Conservation (phyloP, 2,797 vertebrate genomes). For the Remorina albescens region DNA sequence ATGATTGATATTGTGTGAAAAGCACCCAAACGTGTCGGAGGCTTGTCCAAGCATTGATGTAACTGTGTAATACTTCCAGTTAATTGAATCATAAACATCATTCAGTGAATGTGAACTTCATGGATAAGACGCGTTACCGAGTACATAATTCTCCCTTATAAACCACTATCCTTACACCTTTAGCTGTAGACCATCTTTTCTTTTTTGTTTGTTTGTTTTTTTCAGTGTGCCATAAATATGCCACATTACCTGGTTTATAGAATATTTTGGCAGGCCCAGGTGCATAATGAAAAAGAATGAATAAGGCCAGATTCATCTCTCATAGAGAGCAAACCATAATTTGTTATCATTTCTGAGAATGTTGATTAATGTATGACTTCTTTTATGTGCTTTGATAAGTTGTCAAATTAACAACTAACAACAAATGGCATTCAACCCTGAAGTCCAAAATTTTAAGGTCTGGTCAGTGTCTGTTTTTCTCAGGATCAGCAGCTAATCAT, state of each 20-base stretch:
- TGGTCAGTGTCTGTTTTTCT: not conserved
- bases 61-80: not conserved
- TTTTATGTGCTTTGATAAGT: not conserved
- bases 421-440: not conserved
- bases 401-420: not conserved
- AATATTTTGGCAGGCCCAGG: not conserved
- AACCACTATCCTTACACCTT: not conserved
- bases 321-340: not conserved
- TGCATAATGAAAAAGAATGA: not conserved
- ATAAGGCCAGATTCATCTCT: not conserved
- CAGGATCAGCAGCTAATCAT: not conserved
- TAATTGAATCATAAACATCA: not conserved
- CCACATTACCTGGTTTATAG: not conserved
- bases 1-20: not conserved
- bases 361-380: not conserved
- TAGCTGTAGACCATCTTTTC: not conserved
- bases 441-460: not conserved
- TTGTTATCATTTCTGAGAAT: not conserved
- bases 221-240: not conserved
- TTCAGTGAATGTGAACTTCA: not conserved
- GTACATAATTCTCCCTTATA: not conserved
- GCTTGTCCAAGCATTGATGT: too few species aligned
- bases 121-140: not conserved
- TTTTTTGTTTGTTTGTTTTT: too few species aligned
- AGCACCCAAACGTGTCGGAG: not conserved